phyloP scores from a whole-genome alignment of 2,888 invertebrate genomes.

The Belgica antarctica region DNA sequence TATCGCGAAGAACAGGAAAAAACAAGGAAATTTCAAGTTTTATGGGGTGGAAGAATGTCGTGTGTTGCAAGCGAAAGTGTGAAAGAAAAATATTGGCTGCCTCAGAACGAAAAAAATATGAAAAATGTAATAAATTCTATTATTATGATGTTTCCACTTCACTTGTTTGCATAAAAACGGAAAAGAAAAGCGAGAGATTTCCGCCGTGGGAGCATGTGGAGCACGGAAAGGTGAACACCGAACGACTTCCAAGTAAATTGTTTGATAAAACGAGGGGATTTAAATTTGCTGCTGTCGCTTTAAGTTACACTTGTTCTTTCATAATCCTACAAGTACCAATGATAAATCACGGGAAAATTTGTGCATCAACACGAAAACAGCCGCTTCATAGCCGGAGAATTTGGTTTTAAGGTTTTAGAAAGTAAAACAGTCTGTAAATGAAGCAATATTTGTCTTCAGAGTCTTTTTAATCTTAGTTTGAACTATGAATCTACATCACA shows the following conservation, averaged over 20 bases:
- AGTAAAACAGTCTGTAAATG: no score
- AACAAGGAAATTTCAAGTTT: conserved; percentile 39
- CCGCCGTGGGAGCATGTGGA: conserved; percentile 27
- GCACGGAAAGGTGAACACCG: conserved; percentile 29
- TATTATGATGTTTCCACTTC: conserved; percentile 41
- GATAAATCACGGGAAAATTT: conserved; percentile 15
- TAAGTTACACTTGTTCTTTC: conserved; percentile 40
- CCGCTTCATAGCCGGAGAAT: background rate
- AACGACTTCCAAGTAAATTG: conserved; percentile 16
- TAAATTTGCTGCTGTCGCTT: conserved; percentile 35
- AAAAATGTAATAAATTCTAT: conserved; percentile 43
- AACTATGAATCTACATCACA: no score
- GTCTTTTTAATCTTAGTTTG: no score
- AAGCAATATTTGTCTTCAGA: background rate
- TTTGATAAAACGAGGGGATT: conserved; percentile 36
- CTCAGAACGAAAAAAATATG: conserved; percentile 38
- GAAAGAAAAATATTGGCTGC: conserved; percentile 36
- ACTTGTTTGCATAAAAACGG: conserved; percentile 18
- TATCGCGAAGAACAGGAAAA: conserved; percentile 39
- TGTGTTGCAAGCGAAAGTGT: conserved; percentile 12
- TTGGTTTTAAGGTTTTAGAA: no score
- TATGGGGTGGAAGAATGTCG: conserved; percentile 35
- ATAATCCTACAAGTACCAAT: conserved; percentile 34
- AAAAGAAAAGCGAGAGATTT: background rate
- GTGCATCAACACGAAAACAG: no score